These are phyloP conservation scores for Montifringilla adamsi DNA, from an alignment of 2,113 vertebrate species.

Conservation along the genomic window DNA sequence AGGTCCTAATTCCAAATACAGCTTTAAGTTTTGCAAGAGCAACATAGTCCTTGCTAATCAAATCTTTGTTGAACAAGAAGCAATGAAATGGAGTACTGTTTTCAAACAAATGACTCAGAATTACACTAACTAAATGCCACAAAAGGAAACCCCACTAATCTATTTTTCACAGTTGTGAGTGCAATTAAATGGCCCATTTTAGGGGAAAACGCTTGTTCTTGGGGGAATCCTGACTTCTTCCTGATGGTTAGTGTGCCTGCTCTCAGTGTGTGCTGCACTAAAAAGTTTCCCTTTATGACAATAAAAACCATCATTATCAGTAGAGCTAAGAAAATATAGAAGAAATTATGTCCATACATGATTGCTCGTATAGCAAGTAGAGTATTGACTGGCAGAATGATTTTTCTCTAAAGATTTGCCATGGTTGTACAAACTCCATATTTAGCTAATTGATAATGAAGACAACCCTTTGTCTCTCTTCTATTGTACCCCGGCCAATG, in stretches of 20 bases:
- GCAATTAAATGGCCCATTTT: background rate
- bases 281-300: slow-evolving; percentile 31
- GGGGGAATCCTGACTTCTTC: background rate
- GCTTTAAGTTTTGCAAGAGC: slow-evolving; percentile 25
- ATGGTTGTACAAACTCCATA: background rate
- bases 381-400: background rate
- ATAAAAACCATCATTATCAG: background rate
- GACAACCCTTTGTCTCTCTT: background rate
- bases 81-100: slow-evolving; percentile 25
- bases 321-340: slow-evolving; percentile 20
- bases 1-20: slow-evolving; percentile 32
- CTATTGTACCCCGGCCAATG: background rate
- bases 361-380: background rate
- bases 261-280: background rate
- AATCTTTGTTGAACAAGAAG: slow-evolving; percentile 32
- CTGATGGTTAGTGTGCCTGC: background rate
- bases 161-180: slow-evolving; percentile 30
- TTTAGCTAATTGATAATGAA: slow-evolving; percentile 26
- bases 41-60: slow-evolving; percentile 36
- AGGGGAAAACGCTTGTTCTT: slow-evolving; percentile 12
- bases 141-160: slow-evolving; percentile 28
- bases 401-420: slow-evolving; percentile 27
- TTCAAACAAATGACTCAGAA: slow-evolving; percentile 37
- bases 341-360: background rate
- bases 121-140: background rate